Evolutionary conservation across 1,140 invertebrate species (phyloP).

Genomic region (Mesaphorura yosii): DNA sequence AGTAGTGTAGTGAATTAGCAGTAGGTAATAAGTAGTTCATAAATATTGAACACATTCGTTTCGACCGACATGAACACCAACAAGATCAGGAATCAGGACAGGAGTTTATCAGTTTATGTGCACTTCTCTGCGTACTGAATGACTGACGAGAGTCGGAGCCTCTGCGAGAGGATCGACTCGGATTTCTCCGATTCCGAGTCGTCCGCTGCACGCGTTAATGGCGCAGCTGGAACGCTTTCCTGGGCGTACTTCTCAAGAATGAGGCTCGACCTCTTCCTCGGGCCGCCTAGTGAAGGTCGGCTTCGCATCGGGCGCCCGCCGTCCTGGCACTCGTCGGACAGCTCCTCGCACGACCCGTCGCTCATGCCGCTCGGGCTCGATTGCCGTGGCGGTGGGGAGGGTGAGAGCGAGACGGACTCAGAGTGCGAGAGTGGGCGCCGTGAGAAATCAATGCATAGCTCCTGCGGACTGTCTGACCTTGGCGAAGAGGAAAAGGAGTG

Average conservation of each 20-base stretch:
- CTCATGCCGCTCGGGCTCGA: conserved; percentile 19
- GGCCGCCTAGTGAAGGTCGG: conserved; percentile 10
- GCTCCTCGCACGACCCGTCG: conserved; percentile 26
- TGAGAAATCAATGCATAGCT: conserved; percentile 26
- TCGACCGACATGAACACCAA: too few relatives aligned
- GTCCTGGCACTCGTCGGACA: conserved; percentile 21
- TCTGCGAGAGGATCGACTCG: conserved; percentile 31
- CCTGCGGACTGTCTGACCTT: conserved; percentile 17
- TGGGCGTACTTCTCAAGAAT: conserved; percentile 31
- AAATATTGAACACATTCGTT: too few relatives aligned
- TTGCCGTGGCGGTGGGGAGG: conserved; percentile 18
- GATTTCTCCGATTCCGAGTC: background rate
- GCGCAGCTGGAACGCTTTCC: conserved; percentile 22
- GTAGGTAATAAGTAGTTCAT: too few relatives aligned
- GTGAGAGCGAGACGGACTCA: conserved; percentile 13
- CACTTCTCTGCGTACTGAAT: conserved; percentile 32
- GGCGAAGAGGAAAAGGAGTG: conserved; percentile 5
- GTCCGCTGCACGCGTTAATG: conserved; percentile 1
- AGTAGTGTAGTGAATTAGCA: too few relatives aligned
- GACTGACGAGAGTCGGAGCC: conserved; percentile 30
- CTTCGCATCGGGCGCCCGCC: background rate
- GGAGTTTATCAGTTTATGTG: conserved; percentile 20
- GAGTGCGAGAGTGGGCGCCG: conserved; percentile 11
- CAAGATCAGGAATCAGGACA: too few relatives aligned
- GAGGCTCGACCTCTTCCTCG: conserved; percentile 30